Percentiles rank a stretch among this genome's conserved stretches.
Conservation (phyloP, 1,140 invertebrate genomes). For the Lysiphlebus fabarum region DNA sequence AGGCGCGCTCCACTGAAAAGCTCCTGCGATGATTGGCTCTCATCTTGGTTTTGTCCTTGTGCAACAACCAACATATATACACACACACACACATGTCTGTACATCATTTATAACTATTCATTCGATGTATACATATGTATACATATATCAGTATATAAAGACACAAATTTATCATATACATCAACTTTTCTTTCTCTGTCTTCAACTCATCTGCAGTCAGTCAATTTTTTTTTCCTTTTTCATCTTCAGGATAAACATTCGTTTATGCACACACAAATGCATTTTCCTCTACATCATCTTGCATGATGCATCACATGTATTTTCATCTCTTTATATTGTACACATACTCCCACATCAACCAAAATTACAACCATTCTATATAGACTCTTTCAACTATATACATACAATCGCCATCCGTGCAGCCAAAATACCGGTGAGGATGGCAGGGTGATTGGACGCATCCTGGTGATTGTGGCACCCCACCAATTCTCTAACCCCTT, state of each 20-base stretch:
- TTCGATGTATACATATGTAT: slow-evolving; percentile 3
- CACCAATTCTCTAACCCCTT: slow-evolving; percentile 28
- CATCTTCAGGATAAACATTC: no score
- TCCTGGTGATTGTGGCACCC: slow-evolving; percentile 64
- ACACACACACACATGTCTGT: not conserved
- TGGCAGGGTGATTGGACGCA: slow-evolving; percentile 65
- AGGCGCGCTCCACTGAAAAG: slow-evolving; percentile 51
- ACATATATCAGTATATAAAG: not conserved
- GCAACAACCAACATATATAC: not conserved
- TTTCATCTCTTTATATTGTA: not conserved
- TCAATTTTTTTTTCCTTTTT: no score
- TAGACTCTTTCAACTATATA: slow-evolving; percentile 5
- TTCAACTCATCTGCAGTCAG: no score
- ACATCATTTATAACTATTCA: no score
- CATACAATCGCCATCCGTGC: slow-evolving; percentile 34
- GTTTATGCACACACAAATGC: no score
- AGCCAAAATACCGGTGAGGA: slow-evolving; percentile 57
- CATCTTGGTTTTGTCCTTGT: not conserved
- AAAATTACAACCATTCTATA: not conserved
- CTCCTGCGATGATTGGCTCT: slow-evolving; percentile 51
- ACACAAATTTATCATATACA: slow-evolving; percentile 27
- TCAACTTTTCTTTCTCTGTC: no score
- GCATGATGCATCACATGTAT: no score
- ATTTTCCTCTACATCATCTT: not conserved
- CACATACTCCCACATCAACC: not conserved